Conservation (phyloP, 1,140 invertebrate genomes). For the Papilio machaon region DNA sequence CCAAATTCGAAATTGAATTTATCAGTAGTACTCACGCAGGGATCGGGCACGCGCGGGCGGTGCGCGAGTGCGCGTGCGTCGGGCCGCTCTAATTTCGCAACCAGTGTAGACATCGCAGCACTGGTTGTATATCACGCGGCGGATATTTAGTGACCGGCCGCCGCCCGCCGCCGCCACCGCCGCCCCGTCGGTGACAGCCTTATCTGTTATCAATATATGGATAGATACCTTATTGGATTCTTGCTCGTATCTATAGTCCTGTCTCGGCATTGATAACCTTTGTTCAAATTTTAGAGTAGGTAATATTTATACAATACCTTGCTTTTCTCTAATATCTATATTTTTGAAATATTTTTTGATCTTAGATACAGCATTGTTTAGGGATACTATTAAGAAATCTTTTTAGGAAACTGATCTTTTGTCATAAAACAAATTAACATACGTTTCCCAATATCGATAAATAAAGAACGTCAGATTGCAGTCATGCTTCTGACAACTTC, state of each 20-base stretch:
- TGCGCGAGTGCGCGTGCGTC: conserved; percentile 53
- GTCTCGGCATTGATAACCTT: conserved; percentile 57
- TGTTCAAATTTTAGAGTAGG: conserved; percentile 18
- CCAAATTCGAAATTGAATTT: conserved; percentile 49
- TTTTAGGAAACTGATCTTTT: neutral
- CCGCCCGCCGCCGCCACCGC: conserved; percentile 52
- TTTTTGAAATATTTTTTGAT: neutral
- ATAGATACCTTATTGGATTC: conserved; percentile 67
- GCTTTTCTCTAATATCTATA: neutral
- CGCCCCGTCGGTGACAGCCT: conserved; percentile 65
- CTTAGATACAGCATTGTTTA: neutral
- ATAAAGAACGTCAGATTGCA: conserved; percentile 39
- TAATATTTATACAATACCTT: too few species aligned
- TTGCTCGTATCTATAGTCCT: conserved; percentile 61
- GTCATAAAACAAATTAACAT: neutral
- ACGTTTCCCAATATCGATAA: neutral
- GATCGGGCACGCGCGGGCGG: conserved; percentile 36
- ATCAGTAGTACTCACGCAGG: conserved; percentile 41
- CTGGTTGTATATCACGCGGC: conserved; percentile 66
- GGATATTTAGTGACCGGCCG: conserved; percentile 65
- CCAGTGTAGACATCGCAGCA: conserved; percentile 63
- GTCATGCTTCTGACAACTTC: conserved; percentile 37
- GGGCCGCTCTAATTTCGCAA: conserved; percentile 77
- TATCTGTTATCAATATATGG: conserved; percentile 78
- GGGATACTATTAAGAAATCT: too few species aligned